Evolutionary conservation across 92 coral and sea anemone genomes (phyloP).

Genomic region (Palythoa grandis): DNA sequence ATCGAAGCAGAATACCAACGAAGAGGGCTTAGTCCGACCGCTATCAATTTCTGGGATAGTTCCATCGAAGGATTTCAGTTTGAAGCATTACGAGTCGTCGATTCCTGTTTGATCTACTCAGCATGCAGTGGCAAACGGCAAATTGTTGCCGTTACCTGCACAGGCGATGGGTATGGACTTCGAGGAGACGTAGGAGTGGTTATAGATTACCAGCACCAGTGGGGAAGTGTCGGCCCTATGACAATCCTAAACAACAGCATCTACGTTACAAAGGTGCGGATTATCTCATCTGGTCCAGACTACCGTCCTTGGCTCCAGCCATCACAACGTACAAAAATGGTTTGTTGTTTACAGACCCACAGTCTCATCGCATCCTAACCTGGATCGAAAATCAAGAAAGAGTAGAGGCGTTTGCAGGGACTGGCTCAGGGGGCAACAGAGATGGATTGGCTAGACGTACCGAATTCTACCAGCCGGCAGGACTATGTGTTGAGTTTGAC

Average conservation of each 20-base stretch:
- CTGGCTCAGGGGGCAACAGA: constrained; percentile 52
- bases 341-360: constrained; percentile 49
- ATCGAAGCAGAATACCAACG: constrained; percentile 51
- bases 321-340: constrained; percentile 52
- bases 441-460: constrained; percentile 47
- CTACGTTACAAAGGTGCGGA: constrained; percentile 49
- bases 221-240: constrained; percentile 58
- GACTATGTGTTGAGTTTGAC: constrained; percentile 48
- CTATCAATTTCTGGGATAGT: constrained; percentile 32
- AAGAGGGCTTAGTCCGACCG: constrained; percentile 16
- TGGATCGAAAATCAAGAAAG: constrained; percentile 46
- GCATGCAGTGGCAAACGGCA: background rate
- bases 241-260: constrained; percentile 42
- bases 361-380: constrained; percentile 45
- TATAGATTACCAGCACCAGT: constrained; percentile 39
- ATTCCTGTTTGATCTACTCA: constrained; percentile 31
- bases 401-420: constrained; percentile 54
- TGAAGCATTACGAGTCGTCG: constrained; percentile 53
- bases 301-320: constrained; percentile 53
- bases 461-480: constrained; percentile 44
- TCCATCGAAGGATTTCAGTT: constrained; percentile 43
- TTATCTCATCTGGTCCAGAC: constrained; percentile 40
- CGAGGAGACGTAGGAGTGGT: constrained; percentile 54
- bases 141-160: constrained; percentile 50
- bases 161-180: constrained; percentile 55